phyloP scores from a whole-genome alignment of 1,140 invertebrate genomes.

The Olivierus martensii region DNA sequence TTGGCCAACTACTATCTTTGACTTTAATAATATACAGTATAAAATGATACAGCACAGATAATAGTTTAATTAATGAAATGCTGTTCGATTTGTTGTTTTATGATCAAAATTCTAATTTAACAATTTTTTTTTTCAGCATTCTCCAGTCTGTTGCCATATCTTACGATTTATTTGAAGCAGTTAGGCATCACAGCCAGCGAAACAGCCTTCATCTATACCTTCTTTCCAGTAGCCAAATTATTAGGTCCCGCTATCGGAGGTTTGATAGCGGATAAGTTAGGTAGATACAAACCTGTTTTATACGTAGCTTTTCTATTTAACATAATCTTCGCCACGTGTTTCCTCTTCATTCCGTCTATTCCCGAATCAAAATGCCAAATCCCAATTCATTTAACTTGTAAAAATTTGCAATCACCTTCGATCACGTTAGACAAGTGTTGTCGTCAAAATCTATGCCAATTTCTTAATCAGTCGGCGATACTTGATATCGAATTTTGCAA shows the following conservation, averaged over 20 bases:
- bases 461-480: not conserved
- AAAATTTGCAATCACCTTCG: not conserved
- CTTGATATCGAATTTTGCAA: not conserved
- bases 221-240: constrained; percentile 59
- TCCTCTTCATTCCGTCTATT: constrained; percentile 40
- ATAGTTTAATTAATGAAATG: too few species aligned
- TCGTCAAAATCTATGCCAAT: not conserved
- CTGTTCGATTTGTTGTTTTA: too few species aligned
- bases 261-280: constrained; percentile 63
- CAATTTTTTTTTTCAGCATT: constrained; percentile 45
- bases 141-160: constrained; percentile 58
- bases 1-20: too few species aligned
- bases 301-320: constrained; percentile 47
- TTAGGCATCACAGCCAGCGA: constrained; percentile 67
- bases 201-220: constrained; percentile 69
- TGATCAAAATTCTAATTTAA: not conserved
- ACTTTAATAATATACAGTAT: too few species aligned
- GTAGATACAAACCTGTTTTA: constrained; percentile 56
- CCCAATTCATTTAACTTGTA: too few species aligned
- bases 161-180: constrained; percentile 72
- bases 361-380: not conserved
- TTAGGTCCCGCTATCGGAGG: constrained; percentile 63
- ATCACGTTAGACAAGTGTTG: not conserved
- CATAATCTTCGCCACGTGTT: constrained; percentile 46
- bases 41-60: too few species aligned